A percentile compares a stretch with the other conserved stretches of the same genome.
These are phyloP conservation scores for Scarus forsteni DNA, from an alignment of 2,797 vertebrate species.

Conservation along the genomic window DNA sequence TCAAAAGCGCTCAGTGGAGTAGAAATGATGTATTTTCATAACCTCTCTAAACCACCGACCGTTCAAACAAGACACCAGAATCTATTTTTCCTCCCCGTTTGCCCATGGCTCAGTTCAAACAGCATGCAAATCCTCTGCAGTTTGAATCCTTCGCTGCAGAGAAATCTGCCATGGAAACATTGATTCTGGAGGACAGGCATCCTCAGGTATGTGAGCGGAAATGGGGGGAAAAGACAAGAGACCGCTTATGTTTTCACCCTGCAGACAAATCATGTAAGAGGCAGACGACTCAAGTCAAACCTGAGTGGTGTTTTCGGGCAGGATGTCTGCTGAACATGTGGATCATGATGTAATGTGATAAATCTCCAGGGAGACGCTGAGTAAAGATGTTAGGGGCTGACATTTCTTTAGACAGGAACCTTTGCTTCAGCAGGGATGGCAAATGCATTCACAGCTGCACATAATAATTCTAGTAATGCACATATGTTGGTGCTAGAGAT, in stretches of 20 bases:
- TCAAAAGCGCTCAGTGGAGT: constrained; percentile 42
- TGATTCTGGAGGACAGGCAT: constrained; percentile 67
- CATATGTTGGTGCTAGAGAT: not conserved
- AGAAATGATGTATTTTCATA: constrained; percentile 67
- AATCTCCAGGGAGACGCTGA: constrained; percentile 60
- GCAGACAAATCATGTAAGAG: constrained; percentile 72
- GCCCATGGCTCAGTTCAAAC: constrained; percentile 59
- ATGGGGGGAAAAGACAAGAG: not conserved
- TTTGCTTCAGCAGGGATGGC: not conserved
- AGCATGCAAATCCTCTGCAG: constrained; percentile 51
- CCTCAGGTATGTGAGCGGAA: constrained; percentile 53
- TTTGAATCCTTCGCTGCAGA: constrained; percentile 27
- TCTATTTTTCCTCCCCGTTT: constrained; percentile 51
- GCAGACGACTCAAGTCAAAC: constrained; percentile 54
- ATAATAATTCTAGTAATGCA: not conserved
- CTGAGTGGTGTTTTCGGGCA: constrained; percentile 68
- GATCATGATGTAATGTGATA: constrained; percentile 74
- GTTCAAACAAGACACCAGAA: constrained; percentile 30
- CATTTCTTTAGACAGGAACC: constrained; percentile 52
- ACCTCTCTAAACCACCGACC: constrained; percentile 50
- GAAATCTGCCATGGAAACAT: constrained; percentile 47
- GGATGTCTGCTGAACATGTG: constrained; percentile 74
- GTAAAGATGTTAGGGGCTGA: constrained; percentile 36
- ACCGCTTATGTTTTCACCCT: constrained; percentile 42
- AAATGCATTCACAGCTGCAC: not conserved